Conservation (phyloP, 2,113 vertebrate species). For the Jacana jacana region DNA sequence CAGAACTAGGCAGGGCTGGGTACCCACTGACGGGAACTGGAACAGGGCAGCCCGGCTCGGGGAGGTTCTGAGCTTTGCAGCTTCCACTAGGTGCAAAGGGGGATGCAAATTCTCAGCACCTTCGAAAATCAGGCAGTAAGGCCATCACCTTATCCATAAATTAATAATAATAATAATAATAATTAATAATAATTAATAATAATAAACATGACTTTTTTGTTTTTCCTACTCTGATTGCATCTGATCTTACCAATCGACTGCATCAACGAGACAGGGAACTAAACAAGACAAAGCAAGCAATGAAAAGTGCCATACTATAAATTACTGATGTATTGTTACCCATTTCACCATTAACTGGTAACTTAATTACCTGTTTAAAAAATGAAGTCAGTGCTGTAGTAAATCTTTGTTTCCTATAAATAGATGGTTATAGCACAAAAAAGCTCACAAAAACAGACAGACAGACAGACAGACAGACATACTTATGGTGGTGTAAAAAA, state of each 20-base stretch:
- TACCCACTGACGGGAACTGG: background rate
- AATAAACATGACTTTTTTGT: too few species aligned
- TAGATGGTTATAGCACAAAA: constrained; percentile 73
- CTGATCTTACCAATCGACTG: constrained; percentile 54
- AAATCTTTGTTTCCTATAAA: constrained; percentile 81
- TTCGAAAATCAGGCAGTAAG: constrained; percentile 14
- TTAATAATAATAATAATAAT: too few species aligned
- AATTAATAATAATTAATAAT: too few species aligned
- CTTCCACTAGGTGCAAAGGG: background rate
- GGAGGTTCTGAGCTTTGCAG: background rate
- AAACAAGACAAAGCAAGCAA: constrained; percentile 59
- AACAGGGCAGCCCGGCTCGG: background rate
- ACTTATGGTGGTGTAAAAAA: constrained; percentile 64
- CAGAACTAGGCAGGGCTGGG: constrained; percentile 54
- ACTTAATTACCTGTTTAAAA: constrained; percentile 71
- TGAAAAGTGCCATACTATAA: constrained; percentile 79
- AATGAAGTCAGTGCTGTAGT: constrained; percentile 76
- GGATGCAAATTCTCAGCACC: constrained; percentile 2
- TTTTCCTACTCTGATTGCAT: constrained; percentile 71
- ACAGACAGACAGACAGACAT: constrained; percentile 48
- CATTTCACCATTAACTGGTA: constrained; percentile 70
- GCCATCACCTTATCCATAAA: constrained; percentile 63
- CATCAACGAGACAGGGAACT: constrained; percentile 57
- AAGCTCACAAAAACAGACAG: constrained; percentile 65
- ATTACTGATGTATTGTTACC: constrained; percentile 73